Conservation (phyloP, 2,888 invertebrate species). For the Emmelina monodactyla region DNA sequence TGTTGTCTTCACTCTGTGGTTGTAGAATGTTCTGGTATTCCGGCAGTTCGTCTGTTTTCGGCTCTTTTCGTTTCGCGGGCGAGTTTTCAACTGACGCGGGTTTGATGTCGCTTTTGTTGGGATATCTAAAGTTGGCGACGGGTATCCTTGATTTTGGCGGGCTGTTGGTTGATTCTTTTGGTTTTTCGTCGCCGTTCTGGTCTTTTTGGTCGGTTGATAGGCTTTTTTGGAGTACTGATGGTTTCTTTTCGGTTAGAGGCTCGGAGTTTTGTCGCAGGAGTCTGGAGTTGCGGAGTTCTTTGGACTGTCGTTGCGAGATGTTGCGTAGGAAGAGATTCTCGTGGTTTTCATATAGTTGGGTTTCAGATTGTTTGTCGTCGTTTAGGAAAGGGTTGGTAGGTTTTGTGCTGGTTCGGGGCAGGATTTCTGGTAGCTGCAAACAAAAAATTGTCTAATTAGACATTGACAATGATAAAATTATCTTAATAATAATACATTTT, state of each 20-base stretch:
- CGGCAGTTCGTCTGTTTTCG: constrained; percentile 31
- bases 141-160: constrained; percentile 50
- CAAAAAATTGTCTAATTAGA: no score
- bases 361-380: constrained; percentile 26
- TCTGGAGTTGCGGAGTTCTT: constrained; percentile 41
- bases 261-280: constrained; percentile 49
- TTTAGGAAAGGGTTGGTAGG: constrained; percentile 42
- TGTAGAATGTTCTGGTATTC: constrained; percentile 49
- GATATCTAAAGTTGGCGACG: constrained; percentile 53
- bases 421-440: constrained; percentile 46
- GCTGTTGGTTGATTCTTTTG: constrained; percentile 20
- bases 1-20: constrained; percentile 17
- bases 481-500: no score
- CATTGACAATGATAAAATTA: no score
- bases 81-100: constrained; percentile 41
- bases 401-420: constrained; percentile 34
- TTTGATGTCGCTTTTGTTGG: constrained; percentile 41
- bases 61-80: constrained; percentile 28
- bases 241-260: constrained; percentile 39
- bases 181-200: constrained; percentile 13
- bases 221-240: constrained; percentile 38
- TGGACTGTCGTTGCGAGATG: constrained; percentile 47
- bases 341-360: constrained; percentile 50
- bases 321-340: constrained; percentile 49
- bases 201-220: constrained; percentile 44